A percentile compares a stretch with the other conserved stretches of the same genome.
Conservation (phyloP, 2,113 vertebrate genomes). For the Ariopsis seemanni region DNA sequence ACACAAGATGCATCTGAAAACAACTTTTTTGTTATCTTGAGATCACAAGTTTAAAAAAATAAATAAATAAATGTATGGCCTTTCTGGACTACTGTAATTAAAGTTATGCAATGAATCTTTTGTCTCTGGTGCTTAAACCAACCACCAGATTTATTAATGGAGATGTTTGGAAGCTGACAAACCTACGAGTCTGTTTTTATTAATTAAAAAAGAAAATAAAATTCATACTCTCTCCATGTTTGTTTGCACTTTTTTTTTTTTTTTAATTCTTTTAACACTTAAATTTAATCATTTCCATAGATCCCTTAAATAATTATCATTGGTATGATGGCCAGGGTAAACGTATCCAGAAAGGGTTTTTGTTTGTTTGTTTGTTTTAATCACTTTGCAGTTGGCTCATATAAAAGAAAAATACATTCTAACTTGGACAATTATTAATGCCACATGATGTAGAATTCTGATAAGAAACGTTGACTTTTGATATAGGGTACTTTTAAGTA, state of each 20-base stretch:
- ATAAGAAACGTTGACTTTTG: background rate
- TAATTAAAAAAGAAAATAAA: conserved; percentile 57
- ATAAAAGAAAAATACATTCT: background rate
- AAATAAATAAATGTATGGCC: background rate
- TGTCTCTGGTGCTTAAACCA: conserved; percentile 1
- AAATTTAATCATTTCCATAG: background rate
- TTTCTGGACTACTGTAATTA: background rate
- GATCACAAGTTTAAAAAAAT: background rate
- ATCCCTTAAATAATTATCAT: background rate
- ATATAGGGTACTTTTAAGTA: background rate
- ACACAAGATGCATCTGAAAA: too few species aligned
- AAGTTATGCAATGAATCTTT: background rate
- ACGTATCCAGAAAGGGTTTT: background rate
- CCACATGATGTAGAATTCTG: background rate
- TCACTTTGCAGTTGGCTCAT: background rate
- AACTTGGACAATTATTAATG: background rate
- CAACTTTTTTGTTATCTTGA: background rate
- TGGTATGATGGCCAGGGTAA: background rate
- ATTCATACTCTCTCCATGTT: conserved; percentile 50
- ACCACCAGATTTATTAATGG: conserved; percentile 26
- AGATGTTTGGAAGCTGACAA: conserved; percentile 35
- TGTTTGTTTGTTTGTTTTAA: background rate
- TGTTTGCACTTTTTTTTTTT: conserved; percentile 52
- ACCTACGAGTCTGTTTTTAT: conserved; percentile 32
- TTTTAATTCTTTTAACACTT: conserved; percentile 45